Conservation (phyloP, 2,113 vertebrate genomes). For the Carettochelys insculpta region DNA sequence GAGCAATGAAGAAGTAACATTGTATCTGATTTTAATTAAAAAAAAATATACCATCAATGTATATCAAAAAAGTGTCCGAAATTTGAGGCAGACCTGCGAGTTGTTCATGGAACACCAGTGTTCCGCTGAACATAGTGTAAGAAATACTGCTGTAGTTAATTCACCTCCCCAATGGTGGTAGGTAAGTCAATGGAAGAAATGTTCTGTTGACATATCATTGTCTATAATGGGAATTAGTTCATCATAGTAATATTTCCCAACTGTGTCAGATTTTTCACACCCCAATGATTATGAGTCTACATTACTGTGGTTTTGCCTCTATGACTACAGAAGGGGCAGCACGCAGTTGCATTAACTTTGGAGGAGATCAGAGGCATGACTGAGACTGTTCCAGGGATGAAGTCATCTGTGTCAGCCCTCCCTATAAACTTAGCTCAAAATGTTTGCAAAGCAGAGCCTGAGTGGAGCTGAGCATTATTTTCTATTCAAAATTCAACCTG, state of each 20-base stretch:
- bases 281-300: conserved; percentile 9
- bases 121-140: too few species aligned
- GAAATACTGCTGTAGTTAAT: too few species aligned
- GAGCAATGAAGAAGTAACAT: too few species aligned
- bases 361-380: not conserved
- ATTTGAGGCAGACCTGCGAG: too few species aligned
- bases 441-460: not conserved
- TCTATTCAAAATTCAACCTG: conserved; percentile 9
- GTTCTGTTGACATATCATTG: not conserved
- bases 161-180: not conserved
- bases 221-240: not conserved
- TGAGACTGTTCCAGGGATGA: conserved; percentile 12
- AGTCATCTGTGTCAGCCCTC: conserved; percentile 6
- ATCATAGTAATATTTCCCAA: not conserved
- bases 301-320: not conserved
- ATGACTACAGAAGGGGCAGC: not conserved
- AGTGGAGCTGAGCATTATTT: not conserved
- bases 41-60: too few species aligned
- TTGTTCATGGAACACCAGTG: too few species aligned
- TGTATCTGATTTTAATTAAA: too few species aligned
- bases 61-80: too few species aligned
- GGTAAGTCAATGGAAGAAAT: not conserved
- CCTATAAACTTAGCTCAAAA: not conserved
- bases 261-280: not conserved
- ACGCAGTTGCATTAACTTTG: not conserved